Base-by-base conservation (phyloP, 2,888 invertebrate species). In the Watsonalla cultraria region DNA sequence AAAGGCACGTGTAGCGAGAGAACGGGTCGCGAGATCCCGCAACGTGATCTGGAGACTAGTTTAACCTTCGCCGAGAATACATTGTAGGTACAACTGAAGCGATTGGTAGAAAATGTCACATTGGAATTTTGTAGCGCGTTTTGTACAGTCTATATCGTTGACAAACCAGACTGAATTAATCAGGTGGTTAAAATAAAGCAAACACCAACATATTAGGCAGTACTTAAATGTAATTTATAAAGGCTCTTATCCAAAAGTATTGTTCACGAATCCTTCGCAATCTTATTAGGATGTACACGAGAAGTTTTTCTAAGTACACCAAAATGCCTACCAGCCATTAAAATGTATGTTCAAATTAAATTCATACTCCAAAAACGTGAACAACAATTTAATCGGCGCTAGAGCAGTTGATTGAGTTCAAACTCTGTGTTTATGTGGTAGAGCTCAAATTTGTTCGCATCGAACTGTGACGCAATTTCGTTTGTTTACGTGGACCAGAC, bases 401-500 rank as follows among this genome's bases (percentile, higher is more conserved):
- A 47, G 14, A 6, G 7, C 7, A 46, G 42, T 42, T 47, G 52
- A 55, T 54, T 60, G 46, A 68, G 72, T 70, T 62, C 64, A 59
- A 54, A 64, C 78, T 74, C 58, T 80, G 65, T 54, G 0, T 45
- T 39, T 47, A 33, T 35, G 51, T 11, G 51, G 62, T 79, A 76
- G 70, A 76, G 80, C 74, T 55, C 64, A 69, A 59, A 78, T 78
- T 82, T 51, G 74, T 64, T 54, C 66, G 74, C 62, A 65, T 57
- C 57, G 52, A 37, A 55, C 46, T 62, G 72, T 89, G 88, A 87
- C 86, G 86, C 82, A 89, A 87, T 76, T 68, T 66, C 74, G 78
- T 86, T 84, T 88, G 86, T 87, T 88, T 87, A 86, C 86, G 76
- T 76, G 75, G 74, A 74, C 73, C 70, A 59, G 65, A 80, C 76